phyloP scores from a whole-genome alignment of 2,797 vertebrate genomes.

The Centroberyx gerrardi region DNA sequence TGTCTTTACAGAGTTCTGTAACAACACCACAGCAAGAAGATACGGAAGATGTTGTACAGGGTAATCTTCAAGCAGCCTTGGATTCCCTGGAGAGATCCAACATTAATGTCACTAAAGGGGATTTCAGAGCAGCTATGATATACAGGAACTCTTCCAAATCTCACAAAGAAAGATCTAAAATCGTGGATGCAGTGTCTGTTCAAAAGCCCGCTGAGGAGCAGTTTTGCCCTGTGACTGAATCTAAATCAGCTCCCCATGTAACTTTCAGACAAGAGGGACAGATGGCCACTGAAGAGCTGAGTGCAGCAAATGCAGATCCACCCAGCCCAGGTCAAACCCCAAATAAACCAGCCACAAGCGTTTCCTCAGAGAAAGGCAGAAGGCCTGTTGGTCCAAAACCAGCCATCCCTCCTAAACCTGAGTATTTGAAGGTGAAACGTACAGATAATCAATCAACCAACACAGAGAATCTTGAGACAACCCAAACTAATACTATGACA shows the following conservation, averaged over 20 bases:
- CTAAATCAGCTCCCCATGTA: slow-evolving; percentile 83
- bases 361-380: slow-evolving; percentile 56
- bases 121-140: slow-evolving; percentile 92
- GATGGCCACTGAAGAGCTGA: slow-evolving; percentile 44
- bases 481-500: slow-evolving; percentile 27
- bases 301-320: slow-evolving; percentile 23
- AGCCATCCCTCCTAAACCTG: slow-evolving; percentile 84
- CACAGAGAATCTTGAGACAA: slow-evolving; percentile 62
- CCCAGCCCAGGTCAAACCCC: slow-evolving; percentile 40
- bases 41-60: slow-evolving; percentile 85
- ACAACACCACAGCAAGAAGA: slow-evolving; percentile 81
- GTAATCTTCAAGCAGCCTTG: slow-evolving; percentile 86
- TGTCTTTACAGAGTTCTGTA: slow-evolving; percentile 76
- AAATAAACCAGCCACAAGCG: slow-evolving; percentile 40
- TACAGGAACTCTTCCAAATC: slow-evolving; percentile 88
- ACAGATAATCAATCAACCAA: slow-evolving; percentile 79
- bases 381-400: slow-evolving; percentile 80
- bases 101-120: slow-evolving; percentile 88
- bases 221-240: slow-evolving; percentile 71
- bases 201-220: slow-evolving; percentile 63
- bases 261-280: slow-evolving; percentile 79
- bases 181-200: slow-evolving; percentile 53
- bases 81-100: slow-evolving; percentile 89
- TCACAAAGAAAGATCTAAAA: slow-evolving; percentile 74
- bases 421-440: slow-evolving; percentile 76